Evolutionary conservation across 2,888 invertebrate species (phyloP).

Genomic region (Athetis lepigone): DNA sequence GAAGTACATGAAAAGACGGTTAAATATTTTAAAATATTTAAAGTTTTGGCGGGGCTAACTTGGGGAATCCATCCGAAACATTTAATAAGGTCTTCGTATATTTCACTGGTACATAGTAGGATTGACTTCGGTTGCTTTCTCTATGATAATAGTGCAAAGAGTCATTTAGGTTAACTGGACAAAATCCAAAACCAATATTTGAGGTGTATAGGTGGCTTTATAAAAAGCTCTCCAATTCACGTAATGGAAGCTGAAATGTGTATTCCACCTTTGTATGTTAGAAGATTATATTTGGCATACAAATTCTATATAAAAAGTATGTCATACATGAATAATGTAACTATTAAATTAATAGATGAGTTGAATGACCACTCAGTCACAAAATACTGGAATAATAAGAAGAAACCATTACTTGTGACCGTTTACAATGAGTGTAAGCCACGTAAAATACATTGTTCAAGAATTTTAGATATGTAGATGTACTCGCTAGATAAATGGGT

Average conservation of each 20-base stretch:
- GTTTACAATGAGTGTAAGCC: no score
- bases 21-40: constrained; percentile 9
- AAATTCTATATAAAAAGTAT: constrained; percentile 19
- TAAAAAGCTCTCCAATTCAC: no score
- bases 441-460: no score
- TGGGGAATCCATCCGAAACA: constrained; percentile 27
- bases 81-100: constrained; percentile 16
- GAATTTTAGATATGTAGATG: constrained; percentile 5
- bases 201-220: no score
- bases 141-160: constrained; percentile 19
- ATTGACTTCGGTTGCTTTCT: constrained; percentile 29
- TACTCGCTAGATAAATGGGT: constrained; percentile 7
- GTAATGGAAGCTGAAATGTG: no score
- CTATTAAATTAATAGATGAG: neutral
- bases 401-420: no score
- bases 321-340: constrained; percentile 7
- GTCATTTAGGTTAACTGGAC: constrained; percentile 9
- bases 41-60: constrained; percentile 11
- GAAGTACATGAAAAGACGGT: constrained; percentile 1
- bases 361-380: no score
- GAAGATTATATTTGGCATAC: constrained; percentile 10
- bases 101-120: constrained; percentile 9
- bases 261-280: constrained; percentile 2
- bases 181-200: no score
- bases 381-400: no score